Evolutionary conservation across 2,888 invertebrate species (phyloP), one percentile per base, ranked within the genome.

Genomic region (Hyposoter dolosus): DNA sequence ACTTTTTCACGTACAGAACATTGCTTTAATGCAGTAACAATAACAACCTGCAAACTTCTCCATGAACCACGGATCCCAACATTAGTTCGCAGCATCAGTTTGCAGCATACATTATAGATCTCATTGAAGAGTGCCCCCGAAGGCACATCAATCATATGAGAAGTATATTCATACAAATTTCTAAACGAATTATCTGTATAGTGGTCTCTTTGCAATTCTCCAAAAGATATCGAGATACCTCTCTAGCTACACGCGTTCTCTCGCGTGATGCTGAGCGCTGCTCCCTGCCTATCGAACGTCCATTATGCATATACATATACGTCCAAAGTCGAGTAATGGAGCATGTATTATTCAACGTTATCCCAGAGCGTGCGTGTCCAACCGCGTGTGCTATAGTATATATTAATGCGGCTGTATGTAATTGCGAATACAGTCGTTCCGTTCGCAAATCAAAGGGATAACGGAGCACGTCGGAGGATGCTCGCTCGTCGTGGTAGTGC

Each of bases 331-430:
- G 86, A 84, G 89, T 90, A 91, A 90, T 89, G 89, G 89, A 85
- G 84, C 89, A 90, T 90, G 90, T 91, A 89, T 90, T 90, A 91
- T 91, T 90, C 91, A 90, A 86, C 89, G 87, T 80, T 79, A 82
- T 87, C 83, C 84, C 84, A 60, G 69, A 84, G 69, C 86, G 85
- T 89, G 89, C 89, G 88, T 88, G 88, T 84, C 72, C 85, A 74
- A 84, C 83, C 81, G 82, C 87, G 84, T 85, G 80, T 85, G 80
- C 60, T 32, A 47, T 47, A n/a, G 63, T 56, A 69, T 68, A 82
- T 72, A 75, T 76, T 60, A 56, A 82, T 43, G 19, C 23, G 80
- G 81, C 80, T 83, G 83, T 82, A 65, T 87, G 89, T 89, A 90
- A 91, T 91, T 90, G 89, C 75, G 80, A 88, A 84, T 83, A 75